Base-by-base conservation (phyloP, 1,140 invertebrate genomes). In the Orchestia grillus region DNA sequence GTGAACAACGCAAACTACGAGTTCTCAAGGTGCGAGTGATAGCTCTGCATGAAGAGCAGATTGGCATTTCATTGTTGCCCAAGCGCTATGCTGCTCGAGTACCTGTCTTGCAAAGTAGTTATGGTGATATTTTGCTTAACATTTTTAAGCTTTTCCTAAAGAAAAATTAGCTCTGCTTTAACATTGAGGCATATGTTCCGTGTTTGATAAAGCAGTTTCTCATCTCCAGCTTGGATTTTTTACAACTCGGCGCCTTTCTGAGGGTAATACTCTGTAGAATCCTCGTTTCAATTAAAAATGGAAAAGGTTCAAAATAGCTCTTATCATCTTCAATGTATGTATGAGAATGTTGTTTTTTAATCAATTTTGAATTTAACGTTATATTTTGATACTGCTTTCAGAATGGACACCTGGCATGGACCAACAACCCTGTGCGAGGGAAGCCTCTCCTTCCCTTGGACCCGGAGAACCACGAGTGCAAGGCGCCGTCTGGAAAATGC, bases 1-100 rank as follows among this genome's bases (percentile, higher is more conserved):
- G 98, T 96, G 98, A 98, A 96, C 97, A 97, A 11, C 97, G 97
- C 92, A 97, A 97, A 95, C 97, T 98, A 47, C 96, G 98, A 91
- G 44, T 97, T 97, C 97, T 97, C 97, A 97, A 96, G 97, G 96
- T 97, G 62, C 88, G 95, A 44, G 11, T 87, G 44, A 87, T 87
- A 44, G 87, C 91, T 77, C 11, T 77, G 36, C 36, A 77, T 23
- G 62, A n/a, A n/a, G n/a, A n/a, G n/a, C n/a, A n/a, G n/a, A n/a
- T n/a, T n/a, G n/a, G n/a, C n/a, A n/a, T n/a, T n/a, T n/a, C n/a
- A n/a, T n/a, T n/a, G n/a, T n/a, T n/a, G n/a, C 62, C 1, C 1
- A 3, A 36, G 28, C 28, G 28, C 62, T 77, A 23, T 77, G 28
- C 28, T 77, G 15, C 62, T 23, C 47, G 36, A 23, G 15, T 77